phyloP scores from a whole-genome alignment of 1,140 invertebrate genomes.

The Linepithema humile region DNA sequence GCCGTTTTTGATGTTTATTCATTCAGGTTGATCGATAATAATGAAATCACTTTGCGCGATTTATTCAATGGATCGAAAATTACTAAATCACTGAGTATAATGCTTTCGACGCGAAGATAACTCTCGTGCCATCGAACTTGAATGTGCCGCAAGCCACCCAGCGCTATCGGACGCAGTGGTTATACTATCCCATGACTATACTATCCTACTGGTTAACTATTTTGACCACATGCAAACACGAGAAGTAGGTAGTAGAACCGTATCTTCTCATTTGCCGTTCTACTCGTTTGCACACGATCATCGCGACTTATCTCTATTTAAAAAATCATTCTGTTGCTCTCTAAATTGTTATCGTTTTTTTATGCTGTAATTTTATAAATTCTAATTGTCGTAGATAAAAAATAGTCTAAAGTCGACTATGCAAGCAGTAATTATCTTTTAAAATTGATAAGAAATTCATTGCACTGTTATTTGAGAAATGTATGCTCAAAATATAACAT shows the following conservation, averaged over 20 bases:
- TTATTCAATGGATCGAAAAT: neutral
- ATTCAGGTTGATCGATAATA: neutral
- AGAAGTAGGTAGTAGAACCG: conserved; percentile 27
- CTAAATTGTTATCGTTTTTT: neutral
- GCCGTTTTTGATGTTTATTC: neutral
- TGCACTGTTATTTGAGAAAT: no score
- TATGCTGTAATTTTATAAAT: neutral
- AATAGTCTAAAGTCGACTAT: no score
- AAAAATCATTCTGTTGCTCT: neutral
- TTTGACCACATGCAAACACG: conserved; percentile 17
- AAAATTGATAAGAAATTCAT: no score
- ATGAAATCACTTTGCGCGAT: neutral
- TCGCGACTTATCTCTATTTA: neutral
- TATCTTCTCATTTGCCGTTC: neutral
- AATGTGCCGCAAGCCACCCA: neutral
- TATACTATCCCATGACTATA: conserved; percentile 29
- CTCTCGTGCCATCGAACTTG: neutral
- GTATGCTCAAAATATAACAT: no score
- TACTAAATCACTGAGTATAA: neutral
- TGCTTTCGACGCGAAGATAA: neutral
- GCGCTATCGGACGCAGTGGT: neutral
- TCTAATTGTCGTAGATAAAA: neutral
- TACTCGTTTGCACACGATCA: conserved; percentile 47
- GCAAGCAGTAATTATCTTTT: no score
- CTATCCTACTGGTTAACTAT: conserved; percentile 42